These are phyloP conservation scores for Crematogaster levior DNA, from an alignment of 2,888 invertebrate genomes.

Conservation along the genomic window DNA sequence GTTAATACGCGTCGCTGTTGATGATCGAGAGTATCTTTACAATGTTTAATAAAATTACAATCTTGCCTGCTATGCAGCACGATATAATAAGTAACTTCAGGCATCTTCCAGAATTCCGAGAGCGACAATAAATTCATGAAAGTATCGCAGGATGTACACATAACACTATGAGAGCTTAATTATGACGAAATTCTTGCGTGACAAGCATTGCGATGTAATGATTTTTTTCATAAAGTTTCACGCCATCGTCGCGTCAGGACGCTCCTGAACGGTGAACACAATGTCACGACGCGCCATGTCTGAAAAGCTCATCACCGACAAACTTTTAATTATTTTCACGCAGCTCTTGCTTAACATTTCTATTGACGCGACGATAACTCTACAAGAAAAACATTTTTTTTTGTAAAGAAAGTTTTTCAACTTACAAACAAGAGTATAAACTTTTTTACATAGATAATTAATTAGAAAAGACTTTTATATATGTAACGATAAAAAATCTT, in stretches of 20 bases:
- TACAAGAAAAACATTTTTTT: conserved; percentile 22
- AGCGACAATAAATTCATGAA: conserved; percentile 25
- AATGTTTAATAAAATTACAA: conserved; percentile 8
- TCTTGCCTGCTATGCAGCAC: background rate
- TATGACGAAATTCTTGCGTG: conserved; percentile 45
- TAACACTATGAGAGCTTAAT: conserved; percentile 17
- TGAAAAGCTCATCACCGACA: conserved; percentile 40
- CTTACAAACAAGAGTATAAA: background rate
- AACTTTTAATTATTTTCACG: conserved; percentile 52
- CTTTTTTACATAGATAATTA: background rate
- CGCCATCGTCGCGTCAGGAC: conserved; percentile 12
- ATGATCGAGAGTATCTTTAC: background rate
- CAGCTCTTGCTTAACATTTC: conserved; percentile 15
- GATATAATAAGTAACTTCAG: background rate
- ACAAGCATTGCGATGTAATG: conserved; percentile 20
- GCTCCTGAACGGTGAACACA: conserved; percentile 41
- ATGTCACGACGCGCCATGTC: conserved; percentile 34
- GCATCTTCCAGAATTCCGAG: conserved; percentile 26
- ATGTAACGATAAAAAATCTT: conserved; percentile 2
- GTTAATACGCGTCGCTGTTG: background rate
- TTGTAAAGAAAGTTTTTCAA: background rate
- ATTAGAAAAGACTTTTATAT: background rate
- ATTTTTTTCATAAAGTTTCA: conserved; percentile 44
- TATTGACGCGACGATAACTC: conserved; percentile 6
- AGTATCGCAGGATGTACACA: conserved; percentile 6